A percentile compares a stretch with the other conserved stretches of the same genome.
Evolutionary conservation across 2,113 vertebrate species (phyloP).

Genomic region (Plecotus auritus): DNA sequence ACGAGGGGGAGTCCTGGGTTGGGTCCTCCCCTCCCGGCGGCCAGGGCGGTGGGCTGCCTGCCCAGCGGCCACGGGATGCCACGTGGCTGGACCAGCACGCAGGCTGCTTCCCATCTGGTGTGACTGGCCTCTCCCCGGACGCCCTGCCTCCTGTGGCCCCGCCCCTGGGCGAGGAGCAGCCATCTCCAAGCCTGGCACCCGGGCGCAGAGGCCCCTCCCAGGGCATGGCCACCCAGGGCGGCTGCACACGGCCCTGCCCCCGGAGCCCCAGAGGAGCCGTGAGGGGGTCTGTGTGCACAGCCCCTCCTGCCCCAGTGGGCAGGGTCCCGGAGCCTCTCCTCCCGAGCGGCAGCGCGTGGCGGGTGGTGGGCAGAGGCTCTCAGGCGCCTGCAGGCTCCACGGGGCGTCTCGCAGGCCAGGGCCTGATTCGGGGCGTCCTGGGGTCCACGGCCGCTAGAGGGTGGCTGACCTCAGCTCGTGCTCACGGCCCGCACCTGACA

Average conservation of each 20-base stretch:
- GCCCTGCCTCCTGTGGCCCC: background rate
- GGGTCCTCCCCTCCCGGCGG: background rate
- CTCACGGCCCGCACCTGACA: rapidly evolving
- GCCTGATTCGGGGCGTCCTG: background rate
- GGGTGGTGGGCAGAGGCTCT: background rate
- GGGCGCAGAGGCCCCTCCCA: background rate
- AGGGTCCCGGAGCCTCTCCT: background rate
- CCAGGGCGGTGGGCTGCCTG: background rate
- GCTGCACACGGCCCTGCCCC: rapidly evolving
- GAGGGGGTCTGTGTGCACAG: no score
- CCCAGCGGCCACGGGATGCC: background rate
- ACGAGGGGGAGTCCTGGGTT: rapidly evolving
- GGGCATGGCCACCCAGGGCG: no score
- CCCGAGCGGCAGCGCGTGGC: rapidly evolving
- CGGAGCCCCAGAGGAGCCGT: background rate
- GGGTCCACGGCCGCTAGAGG: rapidly evolving
- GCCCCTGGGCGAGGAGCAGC: background rate
- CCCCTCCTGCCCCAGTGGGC: background rate
- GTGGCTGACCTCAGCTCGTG: rapidly evolving
- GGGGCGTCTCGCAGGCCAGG: rapidly evolving
- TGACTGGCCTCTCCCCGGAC: background rate
- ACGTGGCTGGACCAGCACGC: background rate
- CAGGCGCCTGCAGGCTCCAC: no score
- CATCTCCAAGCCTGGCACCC: background rate
- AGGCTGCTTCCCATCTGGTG: constrained; percentile 53